phyloP scores from a whole-genome alignment of 1,140 invertebrate genomes.

The Tetranychus cinnabarinus region DNA sequence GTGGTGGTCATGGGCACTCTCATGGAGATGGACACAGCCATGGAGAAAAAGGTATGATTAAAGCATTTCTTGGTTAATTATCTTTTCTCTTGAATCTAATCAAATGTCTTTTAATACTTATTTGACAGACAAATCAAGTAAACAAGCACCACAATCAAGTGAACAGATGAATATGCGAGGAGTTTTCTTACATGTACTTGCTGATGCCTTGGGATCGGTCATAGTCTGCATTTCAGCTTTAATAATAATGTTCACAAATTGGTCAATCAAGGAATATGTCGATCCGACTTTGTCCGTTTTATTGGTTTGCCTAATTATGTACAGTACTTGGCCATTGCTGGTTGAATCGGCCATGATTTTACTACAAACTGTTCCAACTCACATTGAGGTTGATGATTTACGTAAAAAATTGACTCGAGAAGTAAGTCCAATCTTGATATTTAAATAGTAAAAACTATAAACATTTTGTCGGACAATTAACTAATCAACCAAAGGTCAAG shows the following conservation, averaged over 20 bases:
- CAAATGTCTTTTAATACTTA: too few species aligned
- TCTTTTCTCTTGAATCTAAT: too few species aligned
- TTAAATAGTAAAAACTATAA: neutral
- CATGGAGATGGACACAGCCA: neutral
- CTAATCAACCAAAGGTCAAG: too few species aligned
- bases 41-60: too few species aligned
- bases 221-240: slow-evolving; percentile 73
- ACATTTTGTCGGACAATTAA: too few species aligned
- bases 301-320: slow-evolving; percentile 28
- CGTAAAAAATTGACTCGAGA: slow-evolving; percentile 22
- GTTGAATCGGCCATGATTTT: slow-evolving; percentile 29
- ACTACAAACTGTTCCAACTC: slow-evolving; percentile 30
- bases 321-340: slow-evolving; percentile 28
- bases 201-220: slow-evolving; percentile 79
- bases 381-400: slow-evolving; percentile 25
- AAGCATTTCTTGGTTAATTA: too few species aligned
- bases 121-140: neutral
- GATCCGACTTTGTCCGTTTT: slow-evolving; percentile 63
- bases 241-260: slow-evolving; percentile 63
- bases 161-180: slow-evolving; percentile 85
- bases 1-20: neutral
- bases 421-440: slow-evolving; percentile 13
- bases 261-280: slow-evolving; percentile 51
- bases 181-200: slow-evolving; percentile 87
- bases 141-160: neutral